phyloP scores from a whole-genome alignment of 2,797 vertebrate species.

The Halcyon leucocephala region DNA sequence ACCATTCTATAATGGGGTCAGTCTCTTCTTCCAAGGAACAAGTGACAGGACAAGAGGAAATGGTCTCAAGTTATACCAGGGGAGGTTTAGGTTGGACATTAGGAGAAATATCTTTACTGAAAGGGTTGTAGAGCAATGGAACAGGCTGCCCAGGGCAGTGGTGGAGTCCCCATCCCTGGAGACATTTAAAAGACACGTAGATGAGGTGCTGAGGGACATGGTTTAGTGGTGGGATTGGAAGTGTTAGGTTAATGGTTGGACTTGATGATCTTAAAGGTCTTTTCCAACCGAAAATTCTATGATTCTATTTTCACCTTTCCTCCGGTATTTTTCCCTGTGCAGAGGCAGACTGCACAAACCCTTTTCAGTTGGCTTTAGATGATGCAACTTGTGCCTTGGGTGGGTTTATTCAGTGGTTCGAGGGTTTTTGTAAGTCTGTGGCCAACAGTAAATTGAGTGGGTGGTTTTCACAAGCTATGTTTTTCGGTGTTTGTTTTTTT shows the following conservation, averaged over 20 bases:
- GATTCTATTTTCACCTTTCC: background rate
- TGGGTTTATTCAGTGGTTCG: background rate
- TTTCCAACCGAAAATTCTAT: background rate
- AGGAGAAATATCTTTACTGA: too few relatives aligned
- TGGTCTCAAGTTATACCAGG: too few relatives aligned
- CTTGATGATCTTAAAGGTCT: background rate
- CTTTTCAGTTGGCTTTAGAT: background rate
- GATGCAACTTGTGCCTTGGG: rapidly evolving
- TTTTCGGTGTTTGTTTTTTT: background rate
- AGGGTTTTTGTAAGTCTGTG: background rate
- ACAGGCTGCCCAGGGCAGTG: too few relatives aligned
- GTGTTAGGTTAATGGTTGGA: background rate
- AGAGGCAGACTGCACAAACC: background rate
- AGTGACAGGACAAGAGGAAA: too few relatives aligned
- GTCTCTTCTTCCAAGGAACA: too few relatives aligned
- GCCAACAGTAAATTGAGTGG: background rate
- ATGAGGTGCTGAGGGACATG: too few relatives aligned
- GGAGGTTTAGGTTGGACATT: too few relatives aligned
- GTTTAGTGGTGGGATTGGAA: too few relatives aligned
- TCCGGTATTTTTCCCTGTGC: background rate
- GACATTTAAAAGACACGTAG: too few relatives aligned
- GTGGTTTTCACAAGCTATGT: background rate
- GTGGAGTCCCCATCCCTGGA: too few relatives aligned
- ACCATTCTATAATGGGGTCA: background rate
- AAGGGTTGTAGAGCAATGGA: too few relatives aligned